Conservation (phyloP, 2,113 vertebrate genomes). For the Ophthalmotilapia sp. region DNA sequence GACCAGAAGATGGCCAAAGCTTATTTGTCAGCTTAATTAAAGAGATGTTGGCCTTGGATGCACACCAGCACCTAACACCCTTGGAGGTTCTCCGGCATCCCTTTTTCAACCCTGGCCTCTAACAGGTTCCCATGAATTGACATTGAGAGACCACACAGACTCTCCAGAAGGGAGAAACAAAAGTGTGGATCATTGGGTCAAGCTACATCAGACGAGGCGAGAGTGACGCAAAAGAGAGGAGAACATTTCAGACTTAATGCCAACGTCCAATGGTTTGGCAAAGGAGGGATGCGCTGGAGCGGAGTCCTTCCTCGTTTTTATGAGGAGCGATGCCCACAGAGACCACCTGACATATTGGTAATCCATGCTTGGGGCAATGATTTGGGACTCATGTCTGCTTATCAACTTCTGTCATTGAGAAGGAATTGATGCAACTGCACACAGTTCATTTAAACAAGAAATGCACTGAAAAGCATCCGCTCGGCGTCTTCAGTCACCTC, state of each 20-base stretch:
- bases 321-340: not conserved
- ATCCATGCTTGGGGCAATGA: not conserved
- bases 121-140: not conserved
- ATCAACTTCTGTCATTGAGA: not conserved
- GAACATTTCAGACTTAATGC: fast-evolving
- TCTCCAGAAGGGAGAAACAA: not conserved
- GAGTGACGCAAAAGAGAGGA: not conserved
- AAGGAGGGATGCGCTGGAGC: not conserved
- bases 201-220: not conserved
- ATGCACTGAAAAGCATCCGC: not conserved
- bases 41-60: not conserved
- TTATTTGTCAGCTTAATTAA: not conserved
- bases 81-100: not conserved
- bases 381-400: not conserved
- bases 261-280: fast-evolving
- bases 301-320: not conserved
- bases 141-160: not conserved
- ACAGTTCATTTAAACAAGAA: not conserved
- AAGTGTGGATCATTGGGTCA: not conserved
- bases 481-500: not conserved
- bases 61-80: not conserved
- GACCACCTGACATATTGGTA: not conserved
- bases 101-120: not conserved
- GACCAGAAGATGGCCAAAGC: not conserved
- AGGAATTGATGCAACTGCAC: not conserved